These are phyloP conservation scores for Pteromalus puparum DNA, from an alignment of 1,140 invertebrate genomes.

Conservation along the genomic window DNA sequence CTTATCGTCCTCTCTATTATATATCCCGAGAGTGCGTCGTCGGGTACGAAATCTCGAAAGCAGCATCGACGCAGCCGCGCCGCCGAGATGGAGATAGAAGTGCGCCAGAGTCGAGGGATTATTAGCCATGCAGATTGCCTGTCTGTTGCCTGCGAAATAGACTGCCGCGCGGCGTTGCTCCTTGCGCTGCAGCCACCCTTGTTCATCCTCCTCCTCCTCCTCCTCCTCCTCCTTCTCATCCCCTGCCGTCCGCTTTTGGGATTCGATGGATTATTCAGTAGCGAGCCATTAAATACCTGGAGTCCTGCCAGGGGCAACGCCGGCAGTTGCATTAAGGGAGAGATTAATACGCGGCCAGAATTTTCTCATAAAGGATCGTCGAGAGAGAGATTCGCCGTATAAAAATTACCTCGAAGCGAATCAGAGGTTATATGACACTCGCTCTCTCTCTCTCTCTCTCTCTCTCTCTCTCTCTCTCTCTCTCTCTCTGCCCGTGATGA, in stretches of 20 bases:
- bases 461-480: too few species aligned
- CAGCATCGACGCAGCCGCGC: too few species aligned
- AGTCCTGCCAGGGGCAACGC: slow-evolving; percentile 50
- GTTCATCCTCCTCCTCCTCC: neutral
- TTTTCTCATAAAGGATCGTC: neutral
- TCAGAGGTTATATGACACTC: too few species aligned
- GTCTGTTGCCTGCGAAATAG: slow-evolving; percentile 61
- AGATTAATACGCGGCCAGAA: neutral
- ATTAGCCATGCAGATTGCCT: slow-evolving; percentile 64
- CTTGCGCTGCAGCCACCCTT: neutral
- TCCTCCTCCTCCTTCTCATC: neutral
- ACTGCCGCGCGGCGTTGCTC: slow-evolving; percentile 42
- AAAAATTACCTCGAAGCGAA: too few species aligned
- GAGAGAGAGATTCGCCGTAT: neutral
- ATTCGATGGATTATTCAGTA: slow-evolving; percentile 62
- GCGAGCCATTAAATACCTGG: slow-evolving; percentile 60
- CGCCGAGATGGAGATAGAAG: neutral
- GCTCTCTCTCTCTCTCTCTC: too few species aligned
- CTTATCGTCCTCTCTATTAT: neutral
- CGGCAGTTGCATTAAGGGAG: neutral
- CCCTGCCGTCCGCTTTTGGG: slow-evolving; percentile 39
- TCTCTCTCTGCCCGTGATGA: too few species aligned
- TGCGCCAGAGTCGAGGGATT: slow-evolving; percentile 51
- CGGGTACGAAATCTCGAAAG: neutral
- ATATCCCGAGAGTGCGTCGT: neutral